Conservation (phyloP, 2,113 vertebrate species). For the Sciurus niger region DNA sequence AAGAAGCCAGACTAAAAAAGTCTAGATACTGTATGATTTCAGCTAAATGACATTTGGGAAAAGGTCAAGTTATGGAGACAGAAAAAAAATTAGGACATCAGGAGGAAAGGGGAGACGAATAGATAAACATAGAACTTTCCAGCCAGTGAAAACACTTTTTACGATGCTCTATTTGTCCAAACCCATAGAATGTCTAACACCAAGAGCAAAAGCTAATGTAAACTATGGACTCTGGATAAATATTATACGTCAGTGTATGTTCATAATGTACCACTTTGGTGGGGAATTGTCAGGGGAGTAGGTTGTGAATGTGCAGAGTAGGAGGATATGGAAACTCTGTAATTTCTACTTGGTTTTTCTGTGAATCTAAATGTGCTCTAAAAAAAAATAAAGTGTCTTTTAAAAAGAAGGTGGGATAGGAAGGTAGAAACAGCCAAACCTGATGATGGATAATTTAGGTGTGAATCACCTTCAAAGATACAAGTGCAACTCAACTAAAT, state of each 20-base stretch:
- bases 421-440: not conserved
- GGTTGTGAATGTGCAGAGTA: not conserved
- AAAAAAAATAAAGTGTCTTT: not conserved
- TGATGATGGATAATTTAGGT: not conserved
- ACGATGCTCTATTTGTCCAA: not conserved
- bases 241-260: too few species aligned
- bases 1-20: conserved; percentile 40
- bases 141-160: too few species aligned
- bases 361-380: conserved; percentile 21
- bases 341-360: not conserved
- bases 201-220: not conserved
- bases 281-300: not conserved
- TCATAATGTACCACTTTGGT: not conserved
- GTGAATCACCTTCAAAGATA: conserved; percentile 31
- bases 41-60: not conserved
- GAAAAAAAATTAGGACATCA: conserved; percentile 32
- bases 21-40: not conserved
- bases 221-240: not conserved
- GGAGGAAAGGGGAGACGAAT: not conserved
- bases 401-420: not conserved
- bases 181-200: not conserved
- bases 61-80: not conserved
- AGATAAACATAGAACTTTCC: not conserved
- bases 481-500: not conserved
- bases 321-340: not conserved